phyloP scores from a whole-genome alignment of 2,888 invertebrate genomes.

The Papilio protenor region DNA sequence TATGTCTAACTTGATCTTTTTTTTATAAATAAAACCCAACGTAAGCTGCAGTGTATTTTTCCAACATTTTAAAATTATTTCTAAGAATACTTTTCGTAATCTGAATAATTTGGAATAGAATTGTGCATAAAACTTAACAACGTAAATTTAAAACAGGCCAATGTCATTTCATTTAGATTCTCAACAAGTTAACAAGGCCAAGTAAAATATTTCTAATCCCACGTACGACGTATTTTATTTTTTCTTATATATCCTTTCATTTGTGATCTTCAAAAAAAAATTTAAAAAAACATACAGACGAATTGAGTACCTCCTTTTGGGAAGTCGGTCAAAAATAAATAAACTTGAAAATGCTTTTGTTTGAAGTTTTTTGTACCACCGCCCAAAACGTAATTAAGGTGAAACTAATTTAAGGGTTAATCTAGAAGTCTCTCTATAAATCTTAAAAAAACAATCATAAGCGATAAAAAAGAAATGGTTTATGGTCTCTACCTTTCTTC shows the following conservation, averaged over 20 bases:
- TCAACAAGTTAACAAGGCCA: slow-evolving; percentile 8
- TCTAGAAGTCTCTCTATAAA: too few relatives aligned
- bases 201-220: slow-evolving; percentile 8
- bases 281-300: too few relatives aligned
- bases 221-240: background rate
- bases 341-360: background rate
- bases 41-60: too few relatives aligned
- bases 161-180: slow-evolving; percentile 10
- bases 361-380: too few relatives aligned
- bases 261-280: background rate
- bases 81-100: background rate
- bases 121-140: background rate
- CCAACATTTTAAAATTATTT: background rate
- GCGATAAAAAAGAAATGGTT: background rate
- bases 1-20: too few relatives aligned
- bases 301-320: too few relatives aligned
- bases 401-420: too few relatives aligned
- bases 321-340: too few relatives aligned
- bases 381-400: too few relatives aligned
- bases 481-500: background rate
- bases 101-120: background rate
- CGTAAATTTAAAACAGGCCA: background rate
- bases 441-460: too few relatives aligned
- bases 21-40: too few relatives aligned
- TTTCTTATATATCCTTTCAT: background rate